A percentile compares a stretch with the other conserved stretches of the same genome.
These are phyloP conservation scores for Amphimallon solstitiale DNA, from an alignment of 2,888 invertebrate species.

Conservation along the genomic window DNA sequence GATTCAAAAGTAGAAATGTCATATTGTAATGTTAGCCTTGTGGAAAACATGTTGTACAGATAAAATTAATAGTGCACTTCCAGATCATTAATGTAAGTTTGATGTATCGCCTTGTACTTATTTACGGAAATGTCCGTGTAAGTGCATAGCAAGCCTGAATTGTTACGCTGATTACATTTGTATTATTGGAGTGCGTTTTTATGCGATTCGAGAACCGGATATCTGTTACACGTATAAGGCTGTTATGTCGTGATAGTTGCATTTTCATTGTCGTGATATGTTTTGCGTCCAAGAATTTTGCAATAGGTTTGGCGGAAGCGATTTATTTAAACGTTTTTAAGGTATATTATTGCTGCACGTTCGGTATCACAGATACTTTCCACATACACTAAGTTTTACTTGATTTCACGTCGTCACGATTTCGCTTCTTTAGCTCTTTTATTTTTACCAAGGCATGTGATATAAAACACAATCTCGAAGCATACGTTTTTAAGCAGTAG, in stretches of 20 bases:
- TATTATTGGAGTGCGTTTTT: constrained; percentile 22
- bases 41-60: background rate
- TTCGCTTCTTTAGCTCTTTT: constrained; percentile 2
- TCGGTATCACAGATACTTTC: constrained; percentile 11
- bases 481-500: constrained; percentile 18
- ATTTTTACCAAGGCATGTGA: constrained; percentile 20
- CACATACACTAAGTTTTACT: constrained; percentile 21
- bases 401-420: constrained; percentile 26
- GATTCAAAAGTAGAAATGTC: constrained; percentile 1
- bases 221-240: constrained; percentile 26
- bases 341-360: constrained; percentile 20
- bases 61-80: constrained; percentile 18
- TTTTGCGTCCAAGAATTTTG: constrained; percentile 24
- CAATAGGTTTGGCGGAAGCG: constrained; percentile 28
- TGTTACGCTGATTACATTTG: constrained; percentile 13
- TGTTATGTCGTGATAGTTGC: constrained; percentile 24
- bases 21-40: constrained; percentile 13
- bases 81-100: constrained; percentile 29
- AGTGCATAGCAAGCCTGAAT: background rate
- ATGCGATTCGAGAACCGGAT: constrained; percentile 25
- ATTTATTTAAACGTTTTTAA: constrained; percentile 30
- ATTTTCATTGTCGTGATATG: constrained; percentile 31
- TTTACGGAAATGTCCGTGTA: constrained; percentile 26
- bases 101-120: constrained; percentile 24
- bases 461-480: constrained; percentile 21